Evolutionary conservation across 1,140 invertebrate genomes (phyloP), one percentile per base, ranked within the genome.

Genomic region (Heliothis subflexa): DNA sequence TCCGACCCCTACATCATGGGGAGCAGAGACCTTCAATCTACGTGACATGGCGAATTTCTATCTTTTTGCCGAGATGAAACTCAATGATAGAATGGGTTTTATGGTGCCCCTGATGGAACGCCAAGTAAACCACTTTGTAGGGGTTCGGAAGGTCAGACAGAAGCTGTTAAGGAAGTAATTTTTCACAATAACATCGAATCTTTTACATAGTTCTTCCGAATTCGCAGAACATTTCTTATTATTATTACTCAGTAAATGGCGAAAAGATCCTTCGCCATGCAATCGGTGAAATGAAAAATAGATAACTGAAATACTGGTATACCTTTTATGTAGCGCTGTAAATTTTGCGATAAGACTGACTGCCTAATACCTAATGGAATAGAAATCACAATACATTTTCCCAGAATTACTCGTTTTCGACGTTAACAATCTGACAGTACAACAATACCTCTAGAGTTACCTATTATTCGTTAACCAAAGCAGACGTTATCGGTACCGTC

Each of bases 401-500:
- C 7, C 33, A 40, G 33, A 40, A 40, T 40, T 40, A 40, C 33
- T 40, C 33, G 33, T 40, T 40, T 40, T 40, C 33, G 33, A 40
- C 33, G 33, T 40, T 40, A 40, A 40, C 33, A 40, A 40, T 9
- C 33, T 40, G 33, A 40, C 33, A 40, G 33, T 40, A 40, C 33
- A 40, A 40, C 33, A 40, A 40, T 40, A n/a, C n/a, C n/a, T n/a
- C n/a, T n/a, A 40, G 33, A 40, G 33, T 40, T 55, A 54, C n/a
- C 10, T 57, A 59, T 64, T 40, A 62, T 11, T 66, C 9, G 16
- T 40, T 47, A 66, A 21, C 3, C 9, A 18, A n/a, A 11, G n/a
- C 25, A 25, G 21, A 70, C 4, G 21, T 70, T 70, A 70, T 70
- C 21, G 66, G 16, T n/a, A 70, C 28, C 47, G 47, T 14, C 21